Percentiles rank a stretch among this genome's conserved stretches.
These are phyloP conservation scores for Netelia melanura DNA, from an alignment of 2,888 invertebrate species.

Conservation along the genomic window DNA sequence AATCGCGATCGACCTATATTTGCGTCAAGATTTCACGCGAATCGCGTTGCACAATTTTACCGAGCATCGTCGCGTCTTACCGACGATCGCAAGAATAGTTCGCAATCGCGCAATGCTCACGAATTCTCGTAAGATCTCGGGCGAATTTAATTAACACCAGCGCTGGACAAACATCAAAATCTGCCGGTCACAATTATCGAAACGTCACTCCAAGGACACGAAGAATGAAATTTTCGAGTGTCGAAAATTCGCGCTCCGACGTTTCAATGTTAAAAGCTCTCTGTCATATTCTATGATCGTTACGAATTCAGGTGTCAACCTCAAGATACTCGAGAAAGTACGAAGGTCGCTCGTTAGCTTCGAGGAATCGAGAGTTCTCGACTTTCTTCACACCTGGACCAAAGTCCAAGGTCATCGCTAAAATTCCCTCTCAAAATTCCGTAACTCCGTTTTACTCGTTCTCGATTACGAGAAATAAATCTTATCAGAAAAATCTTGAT, in stretches of 20 bases:
- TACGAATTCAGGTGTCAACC: slow-evolving; percentile 17
- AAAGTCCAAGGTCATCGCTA: slow-evolving; percentile 33
- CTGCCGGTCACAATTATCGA: background rate
- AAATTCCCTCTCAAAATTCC: too few relatives aligned
- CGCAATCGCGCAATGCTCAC: background rate
- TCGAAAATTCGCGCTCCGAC: background rate
- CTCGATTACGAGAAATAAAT: too few relatives aligned
- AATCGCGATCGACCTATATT: background rate
- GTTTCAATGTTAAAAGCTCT: background rate
- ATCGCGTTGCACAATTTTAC: slow-evolving; percentile 27
- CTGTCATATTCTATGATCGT: too few relatives aligned
- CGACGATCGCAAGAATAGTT: slow-evolving; percentile 22
- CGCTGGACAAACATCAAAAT: background rate
- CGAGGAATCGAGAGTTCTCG: background rate
- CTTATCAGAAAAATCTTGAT: too few relatives aligned
- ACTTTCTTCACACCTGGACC: background rate
- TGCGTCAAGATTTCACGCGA: slow-evolving; percentile 3
- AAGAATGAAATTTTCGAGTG: background rate
- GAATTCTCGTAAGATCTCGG: background rate
- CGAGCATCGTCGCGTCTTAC: slow-evolving; percentile 36
- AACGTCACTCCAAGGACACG: slow-evolving; percentile 22
- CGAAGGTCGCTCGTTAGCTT: slow-evolving; percentile 22
- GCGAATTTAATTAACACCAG: background rate
- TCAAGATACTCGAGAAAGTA: slow-evolving; percentile 14
- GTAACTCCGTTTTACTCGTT: too few relatives aligned